phyloP scores from a whole-genome alignment of 2,888 invertebrate species.

The Machimus rusticus region DNA sequence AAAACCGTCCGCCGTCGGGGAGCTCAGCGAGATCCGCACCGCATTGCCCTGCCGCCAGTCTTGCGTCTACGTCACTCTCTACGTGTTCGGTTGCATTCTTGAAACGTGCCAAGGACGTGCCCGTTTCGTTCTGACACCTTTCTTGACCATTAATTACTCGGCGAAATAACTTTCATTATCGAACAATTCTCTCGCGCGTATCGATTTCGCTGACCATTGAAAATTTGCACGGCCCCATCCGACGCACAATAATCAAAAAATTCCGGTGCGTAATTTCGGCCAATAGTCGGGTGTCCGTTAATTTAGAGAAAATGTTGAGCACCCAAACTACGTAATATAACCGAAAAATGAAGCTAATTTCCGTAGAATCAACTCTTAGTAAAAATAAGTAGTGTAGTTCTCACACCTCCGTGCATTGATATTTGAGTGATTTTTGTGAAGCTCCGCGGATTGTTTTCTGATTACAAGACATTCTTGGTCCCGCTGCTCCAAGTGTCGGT shows the following conservation, averaged over 20 bases:
- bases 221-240: background rate
- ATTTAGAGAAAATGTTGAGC: background rate
- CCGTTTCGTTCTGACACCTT: background rate
- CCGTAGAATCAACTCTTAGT: background rate
- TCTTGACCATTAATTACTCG: background rate
- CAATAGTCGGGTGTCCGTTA: background rate
- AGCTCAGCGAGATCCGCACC: background rate
- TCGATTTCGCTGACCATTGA: background rate
- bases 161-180: background rate
- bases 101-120: conserved; percentile 1
- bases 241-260: background rate
- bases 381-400: background rate
- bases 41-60: background rate
- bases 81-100: conserved; percentile 12
- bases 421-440: background rate
- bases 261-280: background rate
- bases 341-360: background rate
- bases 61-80: background rate
- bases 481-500: background rate
- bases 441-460: background rate
- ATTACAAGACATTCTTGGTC: background rate
- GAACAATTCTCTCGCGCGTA: background rate
- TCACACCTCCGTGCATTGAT: background rate
- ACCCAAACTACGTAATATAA: background rate
- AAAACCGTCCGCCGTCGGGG: conserved; percentile 3